Base-by-base conservation (phyloP, 2,888 invertebrate species). In the Calameuta pallipes region DNA sequence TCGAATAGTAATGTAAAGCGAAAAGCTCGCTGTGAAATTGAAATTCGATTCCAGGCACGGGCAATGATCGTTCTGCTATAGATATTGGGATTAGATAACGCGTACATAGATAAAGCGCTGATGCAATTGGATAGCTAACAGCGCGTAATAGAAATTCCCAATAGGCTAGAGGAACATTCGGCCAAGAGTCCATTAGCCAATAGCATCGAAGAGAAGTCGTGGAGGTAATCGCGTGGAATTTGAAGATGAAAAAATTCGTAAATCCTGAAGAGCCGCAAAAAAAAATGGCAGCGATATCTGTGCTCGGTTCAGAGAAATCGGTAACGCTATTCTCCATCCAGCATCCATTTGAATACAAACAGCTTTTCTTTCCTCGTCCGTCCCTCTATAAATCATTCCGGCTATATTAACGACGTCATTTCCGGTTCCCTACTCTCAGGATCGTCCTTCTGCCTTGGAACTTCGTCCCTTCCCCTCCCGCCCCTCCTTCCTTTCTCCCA, bases 281-380 rank as follows among this genome's bases (percentile, higher is more conserved):
- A 9, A 37, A 56, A 23, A 23, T 56, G 0, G 9, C 56, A 2
- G 23, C 56, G 56, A 56, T 56, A 56, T 56, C 56, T 56, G 23
- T 1, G 56, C 23, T 56, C 56, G 56, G 56, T 56, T 9, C 23
- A 6, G 56, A 23, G 9, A 56, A 56, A 56, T 56, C 56, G 9
- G 23, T 23, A 56, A 56, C 23, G 56, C 56, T 23, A 56, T 56
- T 56, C 23, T 56, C 56, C 9, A 37, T 6, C 56, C 56, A 23
- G 71, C 71, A 71, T 13, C 31, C 78, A 78, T 78, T 78, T 78
- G 78, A 78, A 78, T 79, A 79, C 79, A 77, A 79, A 75, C 79
- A 79, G 77, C 77, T 77, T 75, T 75, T 78, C 77, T 75, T 79
- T 73, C 69, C 77, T 73, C 77, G 69, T 77, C 77, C 75, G 71